A percentile compares a stretch with the other conserved stretches of the same genome.
Conservation (phyloP, 2,888 invertebrate genomes). For the Drosophila robusta region DNA sequence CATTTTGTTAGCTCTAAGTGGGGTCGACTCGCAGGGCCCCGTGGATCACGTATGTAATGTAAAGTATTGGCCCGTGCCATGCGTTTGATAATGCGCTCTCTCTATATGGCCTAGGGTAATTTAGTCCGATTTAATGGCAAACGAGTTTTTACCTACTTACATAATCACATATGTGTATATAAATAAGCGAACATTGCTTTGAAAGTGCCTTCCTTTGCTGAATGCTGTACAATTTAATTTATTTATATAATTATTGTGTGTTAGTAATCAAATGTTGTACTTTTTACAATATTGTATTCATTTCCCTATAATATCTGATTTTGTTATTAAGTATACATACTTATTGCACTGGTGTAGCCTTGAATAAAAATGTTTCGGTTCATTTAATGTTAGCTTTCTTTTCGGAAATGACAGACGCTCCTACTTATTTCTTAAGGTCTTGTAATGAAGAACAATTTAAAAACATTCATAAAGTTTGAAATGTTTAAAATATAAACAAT, state of each 20-base stretch:
- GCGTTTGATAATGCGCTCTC: constrained; percentile 39
- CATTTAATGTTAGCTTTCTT: too few species aligned
- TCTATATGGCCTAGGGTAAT: constrained; percentile 9
- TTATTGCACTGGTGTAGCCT: too few species aligned
- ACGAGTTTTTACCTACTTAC: constrained; percentile 17
- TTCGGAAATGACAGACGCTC: too few species aligned
- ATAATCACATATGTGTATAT: background rate
- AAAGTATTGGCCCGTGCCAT: constrained; percentile 43
- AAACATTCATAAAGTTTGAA: too few species aligned
- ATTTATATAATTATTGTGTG: background rate
- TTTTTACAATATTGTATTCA: too few species aligned
- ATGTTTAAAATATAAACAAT: too few species aligned
- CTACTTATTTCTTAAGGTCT: too few species aligned
- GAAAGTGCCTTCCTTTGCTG: background rate
- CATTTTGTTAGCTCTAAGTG: constrained; percentile 53
- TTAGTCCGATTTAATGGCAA: constrained; percentile 16
- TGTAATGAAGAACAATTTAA: too few species aligned
- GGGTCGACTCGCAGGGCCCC: constrained; percentile 21
- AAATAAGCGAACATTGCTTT: background rate
- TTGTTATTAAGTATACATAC: background rate
- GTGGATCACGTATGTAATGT: constrained; percentile 49
- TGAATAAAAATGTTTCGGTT: too few species aligned
- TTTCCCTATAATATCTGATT: background rate
- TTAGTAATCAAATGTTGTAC: background rate
- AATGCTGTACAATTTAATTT: background rate